phyloP scores from a whole-genome alignment of 2,888 invertebrate species.

The Odontomyia ornata region DNA sequence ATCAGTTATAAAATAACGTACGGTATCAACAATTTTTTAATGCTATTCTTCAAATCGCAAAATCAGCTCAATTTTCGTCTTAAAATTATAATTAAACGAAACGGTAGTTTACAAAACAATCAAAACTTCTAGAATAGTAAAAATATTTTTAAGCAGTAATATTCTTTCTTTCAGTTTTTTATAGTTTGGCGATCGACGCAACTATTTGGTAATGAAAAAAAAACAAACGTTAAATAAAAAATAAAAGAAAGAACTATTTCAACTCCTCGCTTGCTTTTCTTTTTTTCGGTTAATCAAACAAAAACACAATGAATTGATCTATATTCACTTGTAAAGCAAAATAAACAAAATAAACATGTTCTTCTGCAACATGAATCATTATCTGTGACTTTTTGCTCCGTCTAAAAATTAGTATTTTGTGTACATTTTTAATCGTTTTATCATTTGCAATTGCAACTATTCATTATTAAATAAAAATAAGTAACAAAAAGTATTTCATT shows the following conservation, averaged over 20 bases:
- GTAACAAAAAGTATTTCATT: slow-evolving; percentile 25
- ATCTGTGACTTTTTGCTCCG: neutral
- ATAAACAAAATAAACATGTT: slow-evolving; percentile 10
- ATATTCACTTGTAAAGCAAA: slow-evolving; percentile 11
- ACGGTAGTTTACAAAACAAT: too few species aligned
- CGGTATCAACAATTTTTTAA: too few species aligned
- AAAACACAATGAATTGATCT: slow-evolving; percentile 21
- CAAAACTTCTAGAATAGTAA: too few species aligned
- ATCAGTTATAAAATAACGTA: too few species aligned
- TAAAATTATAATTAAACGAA: too few species aligned
- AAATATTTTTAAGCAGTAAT: neutral
- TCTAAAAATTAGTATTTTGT: slow-evolving; percentile 20
- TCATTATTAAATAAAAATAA: slow-evolving; percentile 34
- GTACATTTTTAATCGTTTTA: slow-evolving; percentile 10
- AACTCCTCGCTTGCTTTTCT: neutral
- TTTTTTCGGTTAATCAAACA: neutral
- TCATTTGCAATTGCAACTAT: slow-evolving; percentile 22
- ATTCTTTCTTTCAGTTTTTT: slow-evolving; percentile 23
- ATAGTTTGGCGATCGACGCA: neutral
- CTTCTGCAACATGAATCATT: neutral
- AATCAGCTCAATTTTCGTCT: too few species aligned
- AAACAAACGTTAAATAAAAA: neutral
- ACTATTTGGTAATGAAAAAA: neutral
- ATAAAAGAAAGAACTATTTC: slow-evolving; percentile 16
- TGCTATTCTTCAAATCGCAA: too few species aligned